Percentiles rank a stretch among this genome's conserved stretches.
Conservation (phyloP, 2,888 invertebrate genomes). For the Acronicta leporina region DNA sequence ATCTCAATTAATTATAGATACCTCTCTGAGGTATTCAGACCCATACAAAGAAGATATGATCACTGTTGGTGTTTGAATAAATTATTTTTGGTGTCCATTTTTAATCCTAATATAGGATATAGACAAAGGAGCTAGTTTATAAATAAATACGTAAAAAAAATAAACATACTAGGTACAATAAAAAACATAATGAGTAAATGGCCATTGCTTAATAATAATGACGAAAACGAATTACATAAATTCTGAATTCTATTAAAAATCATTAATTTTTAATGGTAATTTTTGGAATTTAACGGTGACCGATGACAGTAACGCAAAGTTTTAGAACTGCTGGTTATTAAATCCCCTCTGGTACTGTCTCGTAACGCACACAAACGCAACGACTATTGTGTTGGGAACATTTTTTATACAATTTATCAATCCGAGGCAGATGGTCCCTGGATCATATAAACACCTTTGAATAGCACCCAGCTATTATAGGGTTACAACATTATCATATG, state of each 20-base stretch:
- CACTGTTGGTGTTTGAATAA: no score
- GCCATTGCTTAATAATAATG: neutral
- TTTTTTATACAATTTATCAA: constrained; percentile 88
- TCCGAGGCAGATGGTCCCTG: constrained; percentile 83
- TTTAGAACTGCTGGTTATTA: constrained; percentile 51
- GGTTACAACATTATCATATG: constrained; percentile 85
- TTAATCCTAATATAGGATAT: no score
- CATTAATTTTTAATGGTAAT: no score
- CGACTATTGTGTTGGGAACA: constrained; percentile 68
- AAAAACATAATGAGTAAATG: neutral
- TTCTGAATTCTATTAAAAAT: neutral
- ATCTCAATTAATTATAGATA: no score
- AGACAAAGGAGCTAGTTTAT: no score
- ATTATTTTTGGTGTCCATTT: no score
- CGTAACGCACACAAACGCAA: constrained; percentile 64
- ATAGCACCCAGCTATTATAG: constrained; percentile 82
- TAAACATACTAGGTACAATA: neutral
- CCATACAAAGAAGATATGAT: no score
- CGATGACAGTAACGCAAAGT: constrained; percentile 44
- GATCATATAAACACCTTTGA: constrained; percentile 85
- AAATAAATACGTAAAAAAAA: no score
- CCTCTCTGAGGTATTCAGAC: no score
- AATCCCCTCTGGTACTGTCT: constrained; percentile 59
- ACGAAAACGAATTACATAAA: neutral
- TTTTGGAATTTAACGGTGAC: constrained; percentile 18